Conservation (phyloP, 2,888 invertebrate species). For the Drosophila greeni region DNA sequence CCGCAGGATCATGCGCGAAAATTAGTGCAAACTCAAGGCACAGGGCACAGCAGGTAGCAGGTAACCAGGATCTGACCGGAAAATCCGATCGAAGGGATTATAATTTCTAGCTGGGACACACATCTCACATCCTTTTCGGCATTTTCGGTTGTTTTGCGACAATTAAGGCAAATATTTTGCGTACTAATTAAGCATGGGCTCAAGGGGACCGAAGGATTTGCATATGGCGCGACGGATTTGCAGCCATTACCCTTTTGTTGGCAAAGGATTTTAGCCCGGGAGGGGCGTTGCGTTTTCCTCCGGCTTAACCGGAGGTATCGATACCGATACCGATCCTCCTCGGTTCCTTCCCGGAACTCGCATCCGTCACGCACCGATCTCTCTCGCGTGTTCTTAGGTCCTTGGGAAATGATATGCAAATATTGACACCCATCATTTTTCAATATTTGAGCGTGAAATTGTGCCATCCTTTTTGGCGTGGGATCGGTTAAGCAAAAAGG, state of each 20-base stretch:
- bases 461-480: slow-evolving; percentile 18
- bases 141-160: slow-evolving; percentile 44
- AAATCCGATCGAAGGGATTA: slow-evolving; percentile 76
- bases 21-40: slow-evolving; percentile 57
- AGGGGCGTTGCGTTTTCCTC: slow-evolving; percentile 56
- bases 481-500: slow-evolving; percentile 41
- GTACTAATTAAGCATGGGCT: slow-evolving; percentile 72
- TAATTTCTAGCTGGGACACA: slow-evolving; percentile 43
- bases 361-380: slow-evolving; percentile 49
- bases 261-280: slow-evolving; percentile 57
- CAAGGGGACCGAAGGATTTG: slow-evolving; percentile 46
- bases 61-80: slow-evolving; percentile 61
- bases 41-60: slow-evolving; percentile 48
- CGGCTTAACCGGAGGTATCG: slow-evolving; percentile 33
- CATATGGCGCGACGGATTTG: slow-evolving; percentile 70
- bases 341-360: slow-evolving; percentile 27
- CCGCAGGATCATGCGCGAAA: slow-evolving; percentile 60
- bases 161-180: slow-evolving; percentile 77
- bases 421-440: slow-evolving; percentile 72
- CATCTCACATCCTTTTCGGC: slow-evolving; percentile 15
- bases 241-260: slow-evolving; percentile 74
- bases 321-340: slow-evolving; percentile 6
- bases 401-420: slow-evolving; percentile 65
- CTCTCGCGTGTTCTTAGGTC: slow-evolving; percentile 9
- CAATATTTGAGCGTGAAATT: slow-evolving; percentile 66